Conservation (phyloP, 2,888 invertebrate species). For the Calameuta filiformis region DNA sequence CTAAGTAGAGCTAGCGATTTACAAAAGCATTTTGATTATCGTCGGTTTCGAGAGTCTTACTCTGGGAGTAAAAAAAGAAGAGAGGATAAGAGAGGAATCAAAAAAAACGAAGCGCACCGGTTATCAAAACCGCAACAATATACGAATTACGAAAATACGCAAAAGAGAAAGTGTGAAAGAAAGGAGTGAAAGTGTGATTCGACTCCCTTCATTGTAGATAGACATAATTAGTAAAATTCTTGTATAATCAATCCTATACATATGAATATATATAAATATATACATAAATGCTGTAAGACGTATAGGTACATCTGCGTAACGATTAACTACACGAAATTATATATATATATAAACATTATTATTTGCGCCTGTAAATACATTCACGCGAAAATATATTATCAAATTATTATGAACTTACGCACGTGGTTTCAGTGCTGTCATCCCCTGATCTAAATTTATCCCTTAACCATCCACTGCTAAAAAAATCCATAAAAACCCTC, state of each 20-base stretch:
- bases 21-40: background rate
- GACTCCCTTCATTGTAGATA: constrained; percentile 1
- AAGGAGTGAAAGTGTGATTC: background rate
- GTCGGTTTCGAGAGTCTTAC: constrained; percentile 1
- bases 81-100: background rate
- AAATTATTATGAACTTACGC: constrained; percentile 58
- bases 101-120: background rate
- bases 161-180: constrained; percentile 10
- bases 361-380: constrained; percentile 65
- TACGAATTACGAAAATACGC: background rate
- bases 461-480: background rate
- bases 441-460: background rate
- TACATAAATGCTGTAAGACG: constrained; percentile 43
- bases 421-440: background rate
- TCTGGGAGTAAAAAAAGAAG: constrained; percentile 23
- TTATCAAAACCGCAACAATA: background rate
- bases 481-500: background rate
- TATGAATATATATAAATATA: constrained; percentile 33
- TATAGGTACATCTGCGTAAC: constrained; percentile 48
- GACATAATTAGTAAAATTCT: constrained; percentile 54
- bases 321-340: constrained; percentile 36
- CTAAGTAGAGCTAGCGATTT: constrained; percentile 10
- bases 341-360: constrained; percentile 41
- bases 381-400: constrained; percentile 65
- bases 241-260: constrained; percentile 56